Conservation (phyloP, 2,888 invertebrate species). For the Bhutanitis thaidina region DNA sequence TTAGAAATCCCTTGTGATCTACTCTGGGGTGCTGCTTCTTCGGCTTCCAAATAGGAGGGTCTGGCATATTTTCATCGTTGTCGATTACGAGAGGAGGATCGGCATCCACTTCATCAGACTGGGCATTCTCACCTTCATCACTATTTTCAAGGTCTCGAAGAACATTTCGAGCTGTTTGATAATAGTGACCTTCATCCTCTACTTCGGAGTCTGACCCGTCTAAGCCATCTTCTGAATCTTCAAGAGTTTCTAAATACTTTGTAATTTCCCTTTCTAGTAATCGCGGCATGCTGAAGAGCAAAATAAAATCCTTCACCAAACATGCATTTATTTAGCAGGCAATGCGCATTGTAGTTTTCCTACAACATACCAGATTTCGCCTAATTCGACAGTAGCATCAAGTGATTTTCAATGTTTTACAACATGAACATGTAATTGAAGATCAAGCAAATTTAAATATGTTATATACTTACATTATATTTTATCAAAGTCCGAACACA, state of each 20-base stretch:
- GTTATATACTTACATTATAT: too few species aligned
- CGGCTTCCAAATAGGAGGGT: constrained; percentile 35
- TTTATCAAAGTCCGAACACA: too few species aligned
- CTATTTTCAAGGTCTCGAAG: constrained; percentile 35
- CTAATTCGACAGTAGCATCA: constrained; percentile 30
- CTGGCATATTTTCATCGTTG: constrained; percentile 33
- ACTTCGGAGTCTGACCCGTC: too few species aligned
- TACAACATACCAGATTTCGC: constrained; percentile 33
- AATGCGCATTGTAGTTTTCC: constrained; percentile 29
- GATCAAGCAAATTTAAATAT: too few species aligned
- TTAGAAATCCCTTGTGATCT: constrained; percentile 35
- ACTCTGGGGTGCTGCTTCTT: constrained; percentile 31
- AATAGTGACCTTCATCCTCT: constrained; percentile 26
- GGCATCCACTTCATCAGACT: constrained; percentile 23
- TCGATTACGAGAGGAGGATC: constrained; percentile 34
- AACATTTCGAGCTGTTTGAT: constrained; percentile 36
- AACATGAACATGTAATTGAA: constrained; percentile 10
- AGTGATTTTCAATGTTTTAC: constrained; percentile 34
- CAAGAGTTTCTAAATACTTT: constrained; percentile 36
- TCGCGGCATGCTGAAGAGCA: constrained; percentile 35
- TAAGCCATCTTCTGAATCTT: too few species aligned
- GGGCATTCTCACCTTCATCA: constrained; percentile 32
- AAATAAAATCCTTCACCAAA: constrained; percentile 38
- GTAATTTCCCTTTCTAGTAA: constrained; percentile 37
- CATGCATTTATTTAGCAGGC: constrained; percentile 34